Evolutionary conservation across 2,113 vertebrate species (phyloP), one percentile per base, ranked within the genome.

Genomic region (Ranitomeya variabilis): DNA sequence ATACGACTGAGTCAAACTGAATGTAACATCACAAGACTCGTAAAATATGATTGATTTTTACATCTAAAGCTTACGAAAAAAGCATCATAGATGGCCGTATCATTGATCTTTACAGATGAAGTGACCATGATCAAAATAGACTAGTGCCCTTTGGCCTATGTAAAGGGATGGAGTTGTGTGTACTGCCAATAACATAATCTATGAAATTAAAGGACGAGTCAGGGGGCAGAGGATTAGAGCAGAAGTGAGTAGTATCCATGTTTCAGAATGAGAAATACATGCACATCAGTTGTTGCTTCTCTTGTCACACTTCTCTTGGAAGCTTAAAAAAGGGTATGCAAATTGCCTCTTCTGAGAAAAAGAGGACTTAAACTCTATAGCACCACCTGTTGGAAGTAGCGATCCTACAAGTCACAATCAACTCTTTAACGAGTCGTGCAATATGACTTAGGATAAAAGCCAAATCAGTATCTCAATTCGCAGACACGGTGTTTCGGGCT

Each of bases 1-100:
- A 10, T 37, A 52, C 9, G 73, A 74, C n/a, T 23, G 67, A 73
- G 31, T 73, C 73, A 76, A 76, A 76, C 77, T 79, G 77, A 79
- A 79, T 55, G 26, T n/a, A 21, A 79, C 55, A 79, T 79, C 77
- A 79, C 77, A 79, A 55, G 77, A 55, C 31, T 54, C 76, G n/a
- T 78, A 55, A 78, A 78, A 78, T 78, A 78, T 78, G 52, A 79
- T 79, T 79, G 77, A 45, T 51, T 79, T 54, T 26, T 57, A 79
- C n/a, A 79, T 79, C 77, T 79, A 57, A 79, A 54, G 77, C 51
- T 26, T 57, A 79, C 57, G 77, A 57, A 23, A 55, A 15, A n/a
- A 21, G 52, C 52, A 55, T 59, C 55, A 80, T 19, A 54, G 55
- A 80, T 26, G 16, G 64, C 8, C 6, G n/a, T 21, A 11, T n/a